phyloP scores from a whole-genome alignment of 2,888 invertebrate species.

The Cenopis cana region DNA sequence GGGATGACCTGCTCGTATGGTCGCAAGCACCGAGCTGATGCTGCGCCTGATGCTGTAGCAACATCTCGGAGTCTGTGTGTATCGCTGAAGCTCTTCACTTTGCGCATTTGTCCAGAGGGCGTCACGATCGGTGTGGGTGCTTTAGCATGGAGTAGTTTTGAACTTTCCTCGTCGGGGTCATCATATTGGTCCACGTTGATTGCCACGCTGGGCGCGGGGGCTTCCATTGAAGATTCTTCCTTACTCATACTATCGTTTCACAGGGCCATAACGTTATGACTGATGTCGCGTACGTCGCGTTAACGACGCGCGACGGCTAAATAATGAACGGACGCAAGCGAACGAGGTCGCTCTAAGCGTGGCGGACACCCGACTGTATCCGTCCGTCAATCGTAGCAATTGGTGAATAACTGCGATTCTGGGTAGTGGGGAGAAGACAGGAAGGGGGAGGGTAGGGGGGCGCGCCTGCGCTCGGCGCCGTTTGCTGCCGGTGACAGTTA shows the following conservation, averaged over 20 bases:
- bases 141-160: conserved; percentile 72
- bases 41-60: conserved; percentile 75
- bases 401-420: conserved; percentile 81
- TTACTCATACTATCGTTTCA: conserved; percentile 81
- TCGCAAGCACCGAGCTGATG: conserved; percentile 77
- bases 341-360: conserved; percentile 90
- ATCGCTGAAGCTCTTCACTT: conserved; percentile 82
- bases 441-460: conserved; percentile 95
- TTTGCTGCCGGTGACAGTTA: conserved; percentile 85
- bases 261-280: conserved; percentile 79
- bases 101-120: conserved; percentile 81
- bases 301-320: conserved; percentile 75
- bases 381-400: conserved; percentile 80
- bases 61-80: conserved; percentile 80
- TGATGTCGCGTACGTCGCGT: conserved; percentile 77
- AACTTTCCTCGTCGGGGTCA: conserved; percentile 71
- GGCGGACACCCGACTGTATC: conserved; percentile 70
- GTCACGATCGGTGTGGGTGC: conserved; percentile 68
- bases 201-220: conserved; percentile 76
- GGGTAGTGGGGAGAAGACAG: conserved; percentile 68
- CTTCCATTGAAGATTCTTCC: conserved; percentile 73
- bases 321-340: conserved; percentile 88
- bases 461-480: conserved; percentile 87
- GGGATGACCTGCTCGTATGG: conserved; percentile 80
- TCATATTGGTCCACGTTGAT: conserved; percentile 77